These are phyloP conservation scores for Saccostrea echinata DNA, from an alignment of 1,140 invertebrate genomes.

Conservation along the genomic window DNA sequence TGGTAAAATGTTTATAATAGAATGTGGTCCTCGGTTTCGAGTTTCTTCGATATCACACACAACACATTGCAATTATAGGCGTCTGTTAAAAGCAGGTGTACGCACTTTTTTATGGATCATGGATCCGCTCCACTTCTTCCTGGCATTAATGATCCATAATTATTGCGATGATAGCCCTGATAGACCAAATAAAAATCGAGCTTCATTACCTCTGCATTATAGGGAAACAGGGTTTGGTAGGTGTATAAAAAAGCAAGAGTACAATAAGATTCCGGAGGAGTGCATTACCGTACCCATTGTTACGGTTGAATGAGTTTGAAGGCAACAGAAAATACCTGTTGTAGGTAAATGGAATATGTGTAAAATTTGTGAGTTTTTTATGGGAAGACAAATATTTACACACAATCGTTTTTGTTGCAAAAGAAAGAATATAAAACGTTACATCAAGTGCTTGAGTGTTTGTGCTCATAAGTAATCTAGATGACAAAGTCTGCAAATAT, in stretches of 20 bases:
- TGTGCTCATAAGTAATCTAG: slow-evolving; percentile 33
- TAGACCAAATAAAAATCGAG: slow-evolving; percentile 42
- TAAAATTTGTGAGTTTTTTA: slow-evolving; percentile 27
- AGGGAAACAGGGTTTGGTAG: slow-evolving; percentile 31
- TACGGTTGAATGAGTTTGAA: not conserved
- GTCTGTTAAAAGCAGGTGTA: slow-evolving; percentile 54
- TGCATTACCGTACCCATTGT: not conserved
- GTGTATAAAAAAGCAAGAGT: slow-evolving; percentile 38
- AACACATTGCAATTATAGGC: slow-evolving; percentile 50
- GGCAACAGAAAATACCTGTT: slow-evolving; percentile 31
- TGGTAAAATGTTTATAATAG: slow-evolving; percentile 51
- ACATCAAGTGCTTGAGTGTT: not conserved
- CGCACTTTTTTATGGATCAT: slow-evolving; percentile 56
- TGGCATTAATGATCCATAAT: slow-evolving; percentile 60
- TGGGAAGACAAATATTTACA: slow-evolving; percentile 14
- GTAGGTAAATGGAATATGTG: slow-evolving; percentile 42
- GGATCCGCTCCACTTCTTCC: slow-evolving; percentile 51
- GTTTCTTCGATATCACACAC: slow-evolving; percentile 47
- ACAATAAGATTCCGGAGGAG: slow-evolving; percentile 26
- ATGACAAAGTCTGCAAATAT: not conserved
- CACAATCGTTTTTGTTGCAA: slow-evolving; percentile 15
- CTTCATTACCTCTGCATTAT: slow-evolving; percentile 36
- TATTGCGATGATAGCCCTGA: slow-evolving; percentile 50
- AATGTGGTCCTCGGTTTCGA: slow-evolving; percentile 41
- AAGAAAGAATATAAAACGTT: not conserved